Evolutionary conservation across 2,797 vertebrate genomes (phyloP), one percentile per base, ranked within the genome.

Genomic region (Ficedula albicollis): DNA sequence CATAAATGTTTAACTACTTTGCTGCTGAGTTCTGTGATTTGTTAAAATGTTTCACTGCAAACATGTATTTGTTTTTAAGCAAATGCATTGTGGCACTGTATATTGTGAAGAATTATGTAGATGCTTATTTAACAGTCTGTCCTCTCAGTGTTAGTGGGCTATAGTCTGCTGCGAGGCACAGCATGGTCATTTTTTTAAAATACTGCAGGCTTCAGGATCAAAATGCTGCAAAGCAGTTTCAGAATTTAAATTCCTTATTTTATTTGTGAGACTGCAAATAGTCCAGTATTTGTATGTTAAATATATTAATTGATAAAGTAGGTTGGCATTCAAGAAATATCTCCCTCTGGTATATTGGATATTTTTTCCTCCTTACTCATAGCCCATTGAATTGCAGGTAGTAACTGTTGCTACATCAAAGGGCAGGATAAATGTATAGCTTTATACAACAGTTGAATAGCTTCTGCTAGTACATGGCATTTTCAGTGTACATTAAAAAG

Each of bases 1-100:
- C 97, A 98, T 98, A 98, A 98, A 98, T 98, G 98, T 98, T 99
- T 98, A 98, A 98, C 98, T 98, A 98, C 98, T 98, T 98, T 98
- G 98, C 97, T 98, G 98, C 98, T 98, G 97, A 98, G 96, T 97
- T 96, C 85, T 96, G 95, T 97, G 97, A 98, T 97, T 98, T 97
- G 97, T 97, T 97, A 96, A 97, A 98, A 97, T 98, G 95, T 98
- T 98, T 98, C 94, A 87, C 94, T 95, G 86, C 75, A 95, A 97
- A 96, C 96, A 95, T 94, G 59, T 98, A 97, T 97, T 94, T 97
- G 89, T 95, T 96, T 97, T 96, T 94, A 95, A 93, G 97, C 94
- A 97, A 96, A 95, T 96, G 96, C 89, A 74, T 97, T 96, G 93
- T 94, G 90, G 86, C 91, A 90, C 68, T 70, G 43, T 89, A 77